Evolutionary conservation across 2,113 vertebrate genomes (phyloP), one percentile per base, ranked within the genome.

Genomic region (Panurus biarmicus): DNA sequence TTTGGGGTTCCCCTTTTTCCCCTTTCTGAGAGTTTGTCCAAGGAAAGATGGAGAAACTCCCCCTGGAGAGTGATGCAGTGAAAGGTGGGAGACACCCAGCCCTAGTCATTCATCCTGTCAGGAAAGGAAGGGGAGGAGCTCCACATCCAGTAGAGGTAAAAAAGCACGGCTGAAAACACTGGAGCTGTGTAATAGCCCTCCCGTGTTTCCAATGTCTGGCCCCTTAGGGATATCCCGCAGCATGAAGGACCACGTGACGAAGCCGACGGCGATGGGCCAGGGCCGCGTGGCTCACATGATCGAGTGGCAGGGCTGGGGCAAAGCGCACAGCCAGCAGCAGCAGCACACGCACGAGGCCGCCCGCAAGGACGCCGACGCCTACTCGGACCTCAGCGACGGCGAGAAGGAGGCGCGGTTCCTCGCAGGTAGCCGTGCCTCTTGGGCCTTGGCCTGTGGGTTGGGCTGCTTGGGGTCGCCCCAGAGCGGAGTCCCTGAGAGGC

Each of bases 261-360:
- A 99, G 96, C 99, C 99, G 58, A 99, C 99, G 3, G 98, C 98
- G 64, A 99, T 99, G 99, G 99, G 99, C 6, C 98, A 99, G 93
- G 99, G 99, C 62, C 99, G 99, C 0, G 99, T 99, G 50, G 99
- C 99, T 22, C 99, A 99, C 97, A 99, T 99, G 99, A 99, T 99
- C 6, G 99, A 99, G 85, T 99, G 99, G 99, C 99, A 99, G 92
- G 99, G 98, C 96, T 99, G 99, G 99, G 98, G 98, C 69, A 99
- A 99, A 95, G 94, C 97, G 8, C 97, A 95, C 10, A 96, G 95
- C 89, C 98, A 98, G 87, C 98, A 98, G 85, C 98, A 98, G 65
- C 98, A 98, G 66, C 98, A 98, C 85, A 98, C 98, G 48, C 98
- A 99, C 8, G 98, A 98, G 61, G 98, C 98, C 4, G 98, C 98